Conservation (phyloP, 2,888 invertebrate genomes). For the Sialis fuliginosa region DNA sequence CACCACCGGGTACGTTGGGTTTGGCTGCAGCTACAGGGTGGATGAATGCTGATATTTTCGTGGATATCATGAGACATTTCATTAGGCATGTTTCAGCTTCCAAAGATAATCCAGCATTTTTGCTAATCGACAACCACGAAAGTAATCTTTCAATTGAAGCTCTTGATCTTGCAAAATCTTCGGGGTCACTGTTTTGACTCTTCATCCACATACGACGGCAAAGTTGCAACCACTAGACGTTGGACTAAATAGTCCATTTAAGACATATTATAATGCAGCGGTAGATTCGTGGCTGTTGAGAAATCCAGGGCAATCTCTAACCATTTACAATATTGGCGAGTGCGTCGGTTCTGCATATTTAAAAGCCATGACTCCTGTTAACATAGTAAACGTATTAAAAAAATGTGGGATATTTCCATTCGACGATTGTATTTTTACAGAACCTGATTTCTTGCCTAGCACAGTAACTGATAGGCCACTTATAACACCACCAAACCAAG, state of each 20-base stretch:
- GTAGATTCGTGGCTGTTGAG: slow-evolving; percentile 18
- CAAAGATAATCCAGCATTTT: too few relatives aligned
- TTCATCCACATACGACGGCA: slow-evolving; percentile 22
- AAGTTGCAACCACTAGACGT: slow-evolving; percentile 24
- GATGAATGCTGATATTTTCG: too few relatives aligned
- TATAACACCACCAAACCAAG: too few relatives aligned
- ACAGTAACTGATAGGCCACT: slow-evolving; percentile 9
- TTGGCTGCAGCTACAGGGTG: too few relatives aligned
- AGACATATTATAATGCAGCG: slow-evolving; percentile 16
- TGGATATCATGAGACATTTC: too few relatives aligned
- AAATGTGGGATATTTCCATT: slow-evolving; percentile 11
- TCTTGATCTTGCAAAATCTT: slow-evolving; percentile 17
- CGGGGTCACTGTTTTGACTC: slow-evolving; percentile 20
- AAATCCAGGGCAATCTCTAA: slow-evolving; percentile 21
- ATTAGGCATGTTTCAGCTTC: too few relatives aligned
- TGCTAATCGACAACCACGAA: slow-evolving; percentile 19
- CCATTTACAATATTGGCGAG: slow-evolving; percentile 20
- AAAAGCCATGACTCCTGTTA: slow-evolving; percentile 10
- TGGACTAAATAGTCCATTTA: slow-evolving; percentile 21
- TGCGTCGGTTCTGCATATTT: slow-evolving; percentile 9
- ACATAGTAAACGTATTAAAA: slow-evolving; percentile 10
- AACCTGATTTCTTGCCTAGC: slow-evolving; percentile 9
- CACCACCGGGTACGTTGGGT: too few relatives aligned
- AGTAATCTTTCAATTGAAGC: slow-evolving; percentile 14
- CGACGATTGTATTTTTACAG: slow-evolving; percentile 10